These are phyloP conservation scores for Lycorma delicatula DNA, from an alignment of 1,140 invertebrate genomes.

Conservation along the genomic window DNA sequence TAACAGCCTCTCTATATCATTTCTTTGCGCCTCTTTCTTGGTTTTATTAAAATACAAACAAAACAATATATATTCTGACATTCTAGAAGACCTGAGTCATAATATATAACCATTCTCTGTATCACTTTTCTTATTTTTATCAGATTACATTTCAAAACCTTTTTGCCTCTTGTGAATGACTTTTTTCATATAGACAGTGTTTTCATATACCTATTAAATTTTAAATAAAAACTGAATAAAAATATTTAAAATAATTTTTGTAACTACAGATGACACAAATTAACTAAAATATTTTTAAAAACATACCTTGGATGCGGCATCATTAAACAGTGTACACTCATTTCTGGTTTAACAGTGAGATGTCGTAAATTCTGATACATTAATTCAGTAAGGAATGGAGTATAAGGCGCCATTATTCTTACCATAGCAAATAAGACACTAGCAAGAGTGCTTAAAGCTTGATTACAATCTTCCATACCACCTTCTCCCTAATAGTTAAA, in stretches of 20 bases:
- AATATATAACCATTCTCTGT: no score
- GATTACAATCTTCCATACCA: conserved; percentile 61
- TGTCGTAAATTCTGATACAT: conserved; percentile 84
- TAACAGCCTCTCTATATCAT: no score
- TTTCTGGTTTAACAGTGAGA: conserved; percentile 39
- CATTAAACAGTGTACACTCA: conserved; percentile 84
- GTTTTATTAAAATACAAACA: no score
- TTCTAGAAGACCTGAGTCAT: no score
- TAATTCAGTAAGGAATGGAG: conserved; percentile 91
- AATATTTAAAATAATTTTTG: neutral
- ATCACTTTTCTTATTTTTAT: no score
- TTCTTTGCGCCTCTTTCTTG: no score
- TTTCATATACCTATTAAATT: no score
- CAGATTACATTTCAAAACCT: no score
- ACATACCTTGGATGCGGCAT: conserved; percentile 58
- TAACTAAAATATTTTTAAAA: neutral
- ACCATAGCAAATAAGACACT: conserved; percentile 83
- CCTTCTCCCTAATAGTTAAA: conserved; percentile 57
- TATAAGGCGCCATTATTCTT: conserved; percentile 92
- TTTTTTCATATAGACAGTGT: no score
- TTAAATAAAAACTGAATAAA: no score
- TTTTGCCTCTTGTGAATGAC: no score
- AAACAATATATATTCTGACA: no score
- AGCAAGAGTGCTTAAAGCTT: conserved; percentile 82
- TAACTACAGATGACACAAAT: neutral